Conservation (phyloP, 2,888 invertebrate species). For the Spisula subtruncata region DNA sequence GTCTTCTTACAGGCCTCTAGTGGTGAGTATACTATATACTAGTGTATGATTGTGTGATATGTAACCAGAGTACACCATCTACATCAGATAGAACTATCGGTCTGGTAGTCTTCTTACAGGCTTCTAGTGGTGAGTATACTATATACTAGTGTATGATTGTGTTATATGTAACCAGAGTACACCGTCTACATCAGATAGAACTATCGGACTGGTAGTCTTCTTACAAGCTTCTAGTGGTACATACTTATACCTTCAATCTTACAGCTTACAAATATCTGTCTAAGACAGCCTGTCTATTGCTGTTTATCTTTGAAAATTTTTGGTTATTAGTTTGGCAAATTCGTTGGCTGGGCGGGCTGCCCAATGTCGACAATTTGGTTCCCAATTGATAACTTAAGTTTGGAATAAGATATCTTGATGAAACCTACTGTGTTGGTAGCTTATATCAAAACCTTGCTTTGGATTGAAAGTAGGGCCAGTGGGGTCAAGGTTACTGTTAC, state of each 20-base stretch:
- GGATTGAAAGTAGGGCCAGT: too few relatives aligned
- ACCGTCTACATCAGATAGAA: constrained; percentile 94
- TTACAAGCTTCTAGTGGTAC: constrained; percentile 94
- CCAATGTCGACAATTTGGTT: too few relatives aligned
- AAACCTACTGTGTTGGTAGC: too few relatives aligned
- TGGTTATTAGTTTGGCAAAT: too few relatives aligned
- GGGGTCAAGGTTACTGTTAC: too few relatives aligned
- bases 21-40: constrained; percentile 88
- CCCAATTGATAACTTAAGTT: too few relatives aligned
- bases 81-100: constrained; percentile 95
- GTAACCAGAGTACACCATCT: constrained; percentile 96
- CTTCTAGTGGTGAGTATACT: constrained; percentile 91
- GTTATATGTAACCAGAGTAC: constrained; percentile 97
- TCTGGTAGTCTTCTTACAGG: constrained; percentile 94
- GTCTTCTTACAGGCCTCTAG: constrained; percentile 95
- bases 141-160: constrained; percentile 95
- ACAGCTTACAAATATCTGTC: too few relatives aligned
- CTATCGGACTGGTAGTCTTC: constrained; percentile 96
- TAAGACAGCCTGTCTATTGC: too few relatives aligned
- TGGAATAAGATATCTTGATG: too few relatives aligned
- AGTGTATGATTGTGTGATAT: constrained; percentile 97
- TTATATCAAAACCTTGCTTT: too few relatives aligned
- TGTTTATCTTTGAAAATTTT: too few relatives aligned
- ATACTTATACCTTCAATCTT: neutral
- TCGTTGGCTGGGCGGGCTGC: too few relatives aligned